Evolutionary conservation across 2,797 vertebrate genomes (phyloP).

Genomic region (Kryptopterus vitreolus): DNA sequence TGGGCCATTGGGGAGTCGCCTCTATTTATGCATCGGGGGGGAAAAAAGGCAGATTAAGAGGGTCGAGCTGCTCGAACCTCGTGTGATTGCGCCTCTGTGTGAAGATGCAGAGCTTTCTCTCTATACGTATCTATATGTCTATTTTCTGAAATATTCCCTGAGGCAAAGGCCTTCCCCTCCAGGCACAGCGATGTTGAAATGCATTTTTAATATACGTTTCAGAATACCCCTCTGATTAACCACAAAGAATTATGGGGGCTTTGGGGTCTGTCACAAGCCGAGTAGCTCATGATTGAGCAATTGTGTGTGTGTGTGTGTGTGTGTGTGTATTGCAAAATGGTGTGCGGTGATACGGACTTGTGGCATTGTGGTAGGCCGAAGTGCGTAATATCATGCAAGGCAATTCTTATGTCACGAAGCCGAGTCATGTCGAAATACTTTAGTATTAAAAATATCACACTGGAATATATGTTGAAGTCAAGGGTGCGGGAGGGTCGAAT

Average conservation of each 20-base stretch:
- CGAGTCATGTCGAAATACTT: slow-evolving; percentile 5
- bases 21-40: slow-evolving; percentile 58
- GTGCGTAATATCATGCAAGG: background rate
- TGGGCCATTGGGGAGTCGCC: slow-evolving; percentile 60
- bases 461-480: background rate
- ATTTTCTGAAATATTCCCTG: slow-evolving; percentile 54
- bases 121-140: slow-evolving; percentile 30
- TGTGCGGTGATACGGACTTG: background rate
- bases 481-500: background rate
- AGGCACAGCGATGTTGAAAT: slow-evolving; percentile 55
- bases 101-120: slow-evolving; percentile 36
- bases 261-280: slow-evolving; percentile 42
- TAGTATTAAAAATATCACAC: background rate
- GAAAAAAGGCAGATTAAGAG: slow-evolving; percentile 62
- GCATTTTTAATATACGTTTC: slow-evolving; percentile 61
- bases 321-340: background rate
- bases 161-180: slow-evolving; percentile 50
- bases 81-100: slow-evolving; percentile 47
- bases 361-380: background rate
- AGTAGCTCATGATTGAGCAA: slow-evolving; percentile 20
- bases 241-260: slow-evolving; percentile 42
- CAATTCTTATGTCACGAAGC: slow-evolving; percentile 16
- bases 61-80: slow-evolving; percentile 51
- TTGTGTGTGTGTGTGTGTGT: background rate
- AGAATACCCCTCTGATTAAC: slow-evolving; percentile 46